Percentiles rank a stretch among this genome's conserved stretches.
phyloP scores from a whole-genome alignment of 2,888 invertebrate species.

The Thumatha senex region DNA sequence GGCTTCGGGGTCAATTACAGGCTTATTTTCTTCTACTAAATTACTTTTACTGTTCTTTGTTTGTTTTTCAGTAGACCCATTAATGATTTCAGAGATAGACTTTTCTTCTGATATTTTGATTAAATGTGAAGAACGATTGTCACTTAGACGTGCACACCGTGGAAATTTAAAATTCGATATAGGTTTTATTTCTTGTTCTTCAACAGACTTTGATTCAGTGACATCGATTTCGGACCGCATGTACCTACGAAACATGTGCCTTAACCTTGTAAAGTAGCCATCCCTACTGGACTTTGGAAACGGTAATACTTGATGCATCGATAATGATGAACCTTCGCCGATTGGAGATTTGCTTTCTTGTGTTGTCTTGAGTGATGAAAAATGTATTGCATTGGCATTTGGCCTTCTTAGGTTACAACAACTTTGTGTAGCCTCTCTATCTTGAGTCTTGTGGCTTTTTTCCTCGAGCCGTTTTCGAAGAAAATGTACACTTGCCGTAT shows the following conservation, averaged over 20 bases:
- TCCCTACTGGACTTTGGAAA: slow-evolving; percentile 63
- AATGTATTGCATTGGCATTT: slow-evolving; percentile 3
- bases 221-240: slow-evolving; percentile 34
- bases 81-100: slow-evolving; percentile 37
- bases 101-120: slow-evolving; percentile 56
- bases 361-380: slow-evolving; percentile 14
- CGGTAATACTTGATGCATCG: slow-evolving; percentile 70
- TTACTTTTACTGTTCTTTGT: slow-evolving; percentile 23
- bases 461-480: slow-evolving; percentile 64
- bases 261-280: slow-evolving; percentile 54
- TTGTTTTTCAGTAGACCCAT: slow-evolving; percentile 21
- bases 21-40: slow-evolving; percentile 24
- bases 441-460: slow-evolving; percentile 38
- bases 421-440: slow-evolving; percentile 47
- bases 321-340: slow-evolving; percentile 40
- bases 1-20: slow-evolving; percentile 11
- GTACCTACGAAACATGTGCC: slow-evolving; percentile 54
- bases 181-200: slow-evolving; percentile 42
- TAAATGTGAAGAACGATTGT: slow-evolving; percentile 43
- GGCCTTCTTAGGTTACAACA: slow-evolving; percentile 48
- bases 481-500: slow-evolving; percentile 68
- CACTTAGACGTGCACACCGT: slow-evolving; percentile 46
- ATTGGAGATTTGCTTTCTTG: slow-evolving; percentile 7
- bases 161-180: slow-evolving; percentile 67
- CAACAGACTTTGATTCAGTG: slow-evolving; percentile 27